A percentile compares a stretch with the other conserved stretches of the same genome.
Conservation (phyloP, 2,797 vertebrate species). For the Coilia nasus region DNA sequence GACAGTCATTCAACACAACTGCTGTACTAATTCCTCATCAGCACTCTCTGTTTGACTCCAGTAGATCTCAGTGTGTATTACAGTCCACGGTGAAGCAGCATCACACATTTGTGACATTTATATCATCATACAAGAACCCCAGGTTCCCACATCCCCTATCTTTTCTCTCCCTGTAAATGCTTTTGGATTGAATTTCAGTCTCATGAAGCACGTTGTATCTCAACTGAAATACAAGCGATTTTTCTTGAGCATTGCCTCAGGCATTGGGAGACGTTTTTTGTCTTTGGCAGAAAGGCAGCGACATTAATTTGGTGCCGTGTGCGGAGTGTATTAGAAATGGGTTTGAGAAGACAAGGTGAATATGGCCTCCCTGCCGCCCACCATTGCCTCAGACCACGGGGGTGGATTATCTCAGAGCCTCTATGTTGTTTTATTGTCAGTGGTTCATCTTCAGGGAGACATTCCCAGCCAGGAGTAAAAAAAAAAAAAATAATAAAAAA, state of each 20-base stretch:
- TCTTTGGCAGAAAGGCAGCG: conserved; percentile 70
- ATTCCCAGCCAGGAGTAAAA: too few species aligned
- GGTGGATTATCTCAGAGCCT: conserved; percentile 75
- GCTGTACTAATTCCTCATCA: background rate
- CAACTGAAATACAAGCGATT: conserved; percentile 1
- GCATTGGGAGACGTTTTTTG: conserved; percentile 58
- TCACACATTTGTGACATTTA: background rate
- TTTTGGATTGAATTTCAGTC: background rate
- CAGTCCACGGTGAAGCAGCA: background rate
- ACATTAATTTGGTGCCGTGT: conserved; percentile 67
- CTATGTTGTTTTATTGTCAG: conserved; percentile 63
- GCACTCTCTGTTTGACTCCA: background rate
- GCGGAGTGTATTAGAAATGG: conserved; percentile 61
- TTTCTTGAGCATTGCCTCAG: conserved; percentile 44
- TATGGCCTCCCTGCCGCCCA: conserved; percentile 75
- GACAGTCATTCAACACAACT: background rate
- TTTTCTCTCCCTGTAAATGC: background rate
- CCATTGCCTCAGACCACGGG: conserved; percentile 71
- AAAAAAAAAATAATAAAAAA: background rate
- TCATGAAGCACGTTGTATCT: background rate
- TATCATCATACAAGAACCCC: background rate
- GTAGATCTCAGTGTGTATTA: background rate
- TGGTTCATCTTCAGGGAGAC: conserved; percentile 53
- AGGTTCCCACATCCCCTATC: background rate
- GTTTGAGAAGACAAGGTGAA: conserved; percentile 72